Conservation (phyloP, 2,113 vertebrate genomes). For the Poeciliopsis turrubarensis region DNA sequence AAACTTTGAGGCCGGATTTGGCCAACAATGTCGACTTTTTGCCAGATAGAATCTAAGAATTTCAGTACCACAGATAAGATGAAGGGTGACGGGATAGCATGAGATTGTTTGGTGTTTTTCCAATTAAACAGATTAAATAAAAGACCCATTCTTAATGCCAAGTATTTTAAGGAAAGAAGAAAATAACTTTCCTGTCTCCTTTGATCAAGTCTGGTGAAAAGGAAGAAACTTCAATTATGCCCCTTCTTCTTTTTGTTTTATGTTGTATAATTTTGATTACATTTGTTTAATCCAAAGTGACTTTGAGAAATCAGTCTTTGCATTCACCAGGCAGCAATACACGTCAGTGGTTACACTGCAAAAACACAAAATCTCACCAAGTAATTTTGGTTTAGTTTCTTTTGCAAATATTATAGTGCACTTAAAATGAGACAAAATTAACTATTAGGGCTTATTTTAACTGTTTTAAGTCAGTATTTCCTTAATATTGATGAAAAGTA, state of each 20-base stretch:
- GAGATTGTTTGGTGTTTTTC: not conserved
- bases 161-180: not conserved
- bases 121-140: not conserved
- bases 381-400: too few relatives aligned
- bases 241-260: not conserved
- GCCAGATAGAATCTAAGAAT: slow-evolving; percentile 5
- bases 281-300: not conserved
- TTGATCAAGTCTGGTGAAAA: not conserved
- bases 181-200: not conserved
- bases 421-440: too few relatives aligned
- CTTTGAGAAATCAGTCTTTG: not conserved
- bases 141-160: not conserved
- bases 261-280: not conserved
- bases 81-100: not conserved
- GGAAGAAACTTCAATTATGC: not conserved
- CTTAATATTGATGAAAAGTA: too few relatives aligned
- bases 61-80: not conserved
- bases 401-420: too few relatives aligned
- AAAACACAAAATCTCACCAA: too few relatives aligned
- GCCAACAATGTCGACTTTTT: slow-evolving; percentile 12
- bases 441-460: too few relatives aligned
- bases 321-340: too few relatives aligned
- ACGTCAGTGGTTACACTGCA: too few relatives aligned
- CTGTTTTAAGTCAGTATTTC: too few relatives aligned
- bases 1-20: slow-evolving; percentile 8